Evolutionary conservation across 2,888 invertebrate species (phyloP).

Genomic region (Dioctria rufipes): DNA sequence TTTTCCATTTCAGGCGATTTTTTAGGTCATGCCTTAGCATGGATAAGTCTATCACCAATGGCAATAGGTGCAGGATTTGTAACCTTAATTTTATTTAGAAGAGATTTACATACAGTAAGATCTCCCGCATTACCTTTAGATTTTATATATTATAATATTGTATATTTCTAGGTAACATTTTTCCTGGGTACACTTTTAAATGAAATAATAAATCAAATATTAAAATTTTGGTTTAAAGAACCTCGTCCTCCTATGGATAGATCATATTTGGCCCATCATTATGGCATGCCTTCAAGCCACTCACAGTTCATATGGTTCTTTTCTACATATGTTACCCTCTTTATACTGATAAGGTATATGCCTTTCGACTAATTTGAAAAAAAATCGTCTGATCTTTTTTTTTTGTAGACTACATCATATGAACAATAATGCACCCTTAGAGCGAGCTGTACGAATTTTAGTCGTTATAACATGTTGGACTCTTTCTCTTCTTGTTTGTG

Average conservation of each 20-base stretch:
- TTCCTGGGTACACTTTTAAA: conserved; percentile 84
- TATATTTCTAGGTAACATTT: conserved; percentile 82
- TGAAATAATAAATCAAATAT: conserved; percentile 83
- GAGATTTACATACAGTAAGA: conserved; percentile 94
- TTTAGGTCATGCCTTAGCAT: conserved; percentile 86
- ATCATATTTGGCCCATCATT: conserved; percentile 80
- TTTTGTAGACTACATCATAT: conserved; percentile 83
- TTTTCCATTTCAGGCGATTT: conserved; percentile 81
- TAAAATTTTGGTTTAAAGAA: conserved; percentile 88
- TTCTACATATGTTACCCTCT: conserved; percentile 86
- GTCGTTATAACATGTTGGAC: conserved; percentile 77
- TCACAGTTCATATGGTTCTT: conserved; percentile 95
- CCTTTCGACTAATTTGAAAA: too few species aligned
- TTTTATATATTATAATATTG: conserved; percentile 1
- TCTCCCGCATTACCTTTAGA: not conserved
- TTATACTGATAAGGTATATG: conserved; percentile 86
- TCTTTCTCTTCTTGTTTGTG: conserved; percentile 76
- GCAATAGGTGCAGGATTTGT: conserved; percentile 87
- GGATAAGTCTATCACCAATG: conserved; percentile 87
- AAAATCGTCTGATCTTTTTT: not conserved
- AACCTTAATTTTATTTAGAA: conserved; percentile 87
- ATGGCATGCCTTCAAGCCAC: conserved; percentile 94
- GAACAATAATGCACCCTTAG: conserved; percentile 84
- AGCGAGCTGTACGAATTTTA: conserved; percentile 80
- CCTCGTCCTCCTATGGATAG: conserved; percentile 79